phyloP scores from a whole-genome alignment of 2,797 vertebrate genomes.

The Holocentrus rufus region DNA sequence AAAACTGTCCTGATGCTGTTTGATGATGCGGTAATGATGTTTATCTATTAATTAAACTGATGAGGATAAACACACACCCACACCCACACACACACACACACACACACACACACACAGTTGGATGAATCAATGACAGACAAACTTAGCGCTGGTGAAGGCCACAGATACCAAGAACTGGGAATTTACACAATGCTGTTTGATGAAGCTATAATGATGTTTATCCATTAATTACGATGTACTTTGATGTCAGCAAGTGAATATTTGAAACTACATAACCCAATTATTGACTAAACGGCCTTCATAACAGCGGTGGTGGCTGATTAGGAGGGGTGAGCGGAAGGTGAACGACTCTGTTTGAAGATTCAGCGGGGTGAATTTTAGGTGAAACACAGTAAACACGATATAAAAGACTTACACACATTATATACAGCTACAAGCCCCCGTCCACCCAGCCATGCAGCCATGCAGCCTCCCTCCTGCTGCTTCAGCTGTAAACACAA shows the following conservation, averaged over 20 bases:
- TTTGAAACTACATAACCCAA: not conserved
- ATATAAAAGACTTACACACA: too few species aligned
- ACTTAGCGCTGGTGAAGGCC: not conserved
- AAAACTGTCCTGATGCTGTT: too few species aligned
- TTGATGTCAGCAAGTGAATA: not conserved
- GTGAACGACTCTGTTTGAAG: too few species aligned
- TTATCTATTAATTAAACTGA: not conserved
- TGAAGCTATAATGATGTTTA: not conserved
- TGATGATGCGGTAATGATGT: not conserved
- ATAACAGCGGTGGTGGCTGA: not conserved
- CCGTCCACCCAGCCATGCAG: too few species aligned
- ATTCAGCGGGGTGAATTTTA: too few species aligned
- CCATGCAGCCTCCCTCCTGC: too few species aligned
- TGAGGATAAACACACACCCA: too few species aligned
- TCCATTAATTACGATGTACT: not conserved
- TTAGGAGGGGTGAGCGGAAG: not conserved
- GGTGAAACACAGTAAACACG: too few species aligned
- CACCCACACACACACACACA: conserved; percentile 3
- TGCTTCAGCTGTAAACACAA: too few species aligned
- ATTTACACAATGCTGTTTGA: not conserved
- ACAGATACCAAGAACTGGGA: not conserved
- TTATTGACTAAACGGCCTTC: not conserved
- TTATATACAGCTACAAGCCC: too few species aligned
- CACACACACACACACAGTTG: not conserved
- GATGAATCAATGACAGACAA: not conserved